Conservation (phyloP, 2,888 invertebrate species). For the Pseudolycoriella hygida region DNA sequence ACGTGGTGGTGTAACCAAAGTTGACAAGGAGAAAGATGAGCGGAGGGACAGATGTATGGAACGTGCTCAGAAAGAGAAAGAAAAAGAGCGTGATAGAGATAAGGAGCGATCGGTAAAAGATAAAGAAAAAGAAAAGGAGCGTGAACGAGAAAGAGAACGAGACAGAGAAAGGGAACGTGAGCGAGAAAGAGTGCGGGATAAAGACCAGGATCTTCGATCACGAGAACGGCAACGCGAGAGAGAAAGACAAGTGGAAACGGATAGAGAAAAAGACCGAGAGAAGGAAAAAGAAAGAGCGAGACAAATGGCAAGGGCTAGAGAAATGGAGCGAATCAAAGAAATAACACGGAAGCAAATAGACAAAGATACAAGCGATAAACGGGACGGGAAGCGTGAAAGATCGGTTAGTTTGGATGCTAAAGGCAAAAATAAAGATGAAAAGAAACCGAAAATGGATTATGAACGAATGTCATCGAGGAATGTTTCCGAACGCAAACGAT, state of each 20-base stretch:
- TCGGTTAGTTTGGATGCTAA: conserved; percentile 11
- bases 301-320: conserved; percentile 9
- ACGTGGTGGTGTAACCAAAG: conserved; percentile 10
- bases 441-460: conserved; percentile 9
- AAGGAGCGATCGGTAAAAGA: conserved; percentile 6
- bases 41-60: conserved; percentile 24
- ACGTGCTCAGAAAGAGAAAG: conserved; percentile 19
- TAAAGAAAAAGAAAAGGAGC: conserved; percentile 7
- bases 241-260: conserved; percentile 11
- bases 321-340: conserved; percentile 10
- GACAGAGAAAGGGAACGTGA: conserved; percentile 12
- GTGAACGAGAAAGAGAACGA: conserved; percentile 4
- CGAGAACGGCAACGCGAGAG: conserved; percentile 23
- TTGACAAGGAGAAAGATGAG: conserved; percentile 17
- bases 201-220: conserved; percentile 14
- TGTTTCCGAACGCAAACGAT: conserved; percentile 42
- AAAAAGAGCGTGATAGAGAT: conserved; percentile 13
- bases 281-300: conserved; percentile 9
- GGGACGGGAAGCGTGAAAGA: conserved; percentile 6
- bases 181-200: conserved; percentile 4
- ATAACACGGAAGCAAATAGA: conserved; percentile 1
- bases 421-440: conserved; percentile 21
- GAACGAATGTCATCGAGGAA: neutral
- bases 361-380: neutral
- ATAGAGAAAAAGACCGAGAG: conserved; percentile 11